Conservation (phyloP, 1,140 invertebrate genomes). For the Saccostrea glomerata region DNA sequence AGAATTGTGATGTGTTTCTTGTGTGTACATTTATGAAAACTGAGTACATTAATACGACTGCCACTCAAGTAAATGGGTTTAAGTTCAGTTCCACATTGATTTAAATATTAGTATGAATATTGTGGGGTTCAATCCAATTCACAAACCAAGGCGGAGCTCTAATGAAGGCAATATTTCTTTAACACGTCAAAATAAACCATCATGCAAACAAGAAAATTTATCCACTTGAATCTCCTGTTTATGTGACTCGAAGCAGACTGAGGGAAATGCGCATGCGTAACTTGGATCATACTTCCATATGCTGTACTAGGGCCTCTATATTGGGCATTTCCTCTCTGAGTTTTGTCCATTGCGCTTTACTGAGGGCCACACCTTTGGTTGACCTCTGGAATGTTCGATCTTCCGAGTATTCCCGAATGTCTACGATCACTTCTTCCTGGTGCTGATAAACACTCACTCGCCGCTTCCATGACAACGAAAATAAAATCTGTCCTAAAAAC, state of each 20-base stretch:
- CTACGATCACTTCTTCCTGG: conserved; percentile 48
- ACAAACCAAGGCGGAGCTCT: background rate
- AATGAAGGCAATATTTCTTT: too few relatives aligned
- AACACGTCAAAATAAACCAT: too few relatives aligned
- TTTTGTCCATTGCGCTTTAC: conserved; percentile 48
- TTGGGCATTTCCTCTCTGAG: conserved; percentile 43
- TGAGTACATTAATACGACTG: too few relatives aligned
- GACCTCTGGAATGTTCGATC: conserved; percentile 50
- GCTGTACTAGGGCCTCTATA: conserved; percentile 32
- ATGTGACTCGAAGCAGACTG: background rate
- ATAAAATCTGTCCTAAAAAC: conserved; percentile 48
- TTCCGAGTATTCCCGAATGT: conserved; percentile 52
- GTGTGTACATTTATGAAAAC: too few relatives aligned
- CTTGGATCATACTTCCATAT: background rate
- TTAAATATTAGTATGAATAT: too few relatives aligned
- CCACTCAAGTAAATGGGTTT: background rate
- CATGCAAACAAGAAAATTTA: background rate
- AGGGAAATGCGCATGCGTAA: background rate
- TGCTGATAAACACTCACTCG: conserved; percentile 41
- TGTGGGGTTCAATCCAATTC: background rate
- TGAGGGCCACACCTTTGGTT: conserved; percentile 43
- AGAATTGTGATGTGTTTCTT: too few relatives aligned
- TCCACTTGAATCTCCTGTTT: background rate
- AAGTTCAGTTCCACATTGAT: background rate
- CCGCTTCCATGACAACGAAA: conserved; percentile 57